phyloP scores from a whole-genome alignment of 1,140 invertebrate species.

The Acarapis woodi region DNA sequence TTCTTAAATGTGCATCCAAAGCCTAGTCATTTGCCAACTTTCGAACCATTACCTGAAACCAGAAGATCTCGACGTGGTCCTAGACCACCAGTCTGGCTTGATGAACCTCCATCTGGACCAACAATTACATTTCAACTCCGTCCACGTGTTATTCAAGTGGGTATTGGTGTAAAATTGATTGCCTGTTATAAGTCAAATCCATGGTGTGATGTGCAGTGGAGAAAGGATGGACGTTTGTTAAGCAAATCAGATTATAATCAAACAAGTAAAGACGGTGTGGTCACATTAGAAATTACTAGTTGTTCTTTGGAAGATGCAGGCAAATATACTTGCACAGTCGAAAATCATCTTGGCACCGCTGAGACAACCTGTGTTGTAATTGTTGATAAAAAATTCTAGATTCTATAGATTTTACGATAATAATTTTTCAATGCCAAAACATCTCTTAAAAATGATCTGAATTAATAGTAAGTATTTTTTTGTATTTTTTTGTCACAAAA shows the following conservation, averaged over 20 bases:
- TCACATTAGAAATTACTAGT: conserved; percentile 81
- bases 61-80: conserved; percentile 8
- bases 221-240: conserved; percentile 67
- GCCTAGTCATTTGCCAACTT: conserved; percentile 29
- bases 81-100: conserved; percentile 20
- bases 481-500: no score
- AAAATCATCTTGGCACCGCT: conserved; percentile 64
- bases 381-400: conserved; percentile 47
- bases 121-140: conserved; percentile 86
- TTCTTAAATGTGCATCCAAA: conserved; percentile 89
- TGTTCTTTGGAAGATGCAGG: conserved; percentile 80
- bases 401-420: no score
- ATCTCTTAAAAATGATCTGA: no score
- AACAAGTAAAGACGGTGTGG: conserved; percentile 64
- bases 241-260: conserved; percentile 65
- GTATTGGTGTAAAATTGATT: conserved; percentile 51
- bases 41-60: conserved; percentile 11
- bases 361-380: conserved; percentile 84
- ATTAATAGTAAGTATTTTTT: no score
- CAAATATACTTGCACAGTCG: conserved; percentile 72
- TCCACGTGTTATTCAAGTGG: conserved; percentile 74
- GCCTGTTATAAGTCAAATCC: conserved; percentile 85
- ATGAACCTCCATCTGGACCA: conserved; percentile 64
- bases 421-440: no score
- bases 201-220: conserved; percentile 59